phyloP scores from a whole-genome alignment of 2,888 invertebrate species.

The Alsophila aescularia region DNA sequence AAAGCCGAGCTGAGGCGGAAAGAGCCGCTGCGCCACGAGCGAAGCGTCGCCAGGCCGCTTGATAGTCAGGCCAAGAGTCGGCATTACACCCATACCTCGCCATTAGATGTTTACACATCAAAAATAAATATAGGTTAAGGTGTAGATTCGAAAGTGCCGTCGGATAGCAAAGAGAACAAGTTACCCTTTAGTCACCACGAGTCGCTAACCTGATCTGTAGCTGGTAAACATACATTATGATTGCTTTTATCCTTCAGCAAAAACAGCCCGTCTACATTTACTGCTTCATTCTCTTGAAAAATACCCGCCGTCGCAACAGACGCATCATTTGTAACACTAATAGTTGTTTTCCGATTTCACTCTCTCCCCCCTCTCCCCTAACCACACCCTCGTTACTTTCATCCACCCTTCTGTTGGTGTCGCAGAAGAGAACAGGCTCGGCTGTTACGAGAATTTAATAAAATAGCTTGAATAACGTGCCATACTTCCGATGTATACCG shows the following conservation, averaged over 20 bases:
- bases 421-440: constrained; percentile 6
- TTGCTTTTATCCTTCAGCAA: constrained; percentile 7
- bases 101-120: too few relatives aligned
- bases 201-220: too few relatives aligned
- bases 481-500: too few relatives aligned
- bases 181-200: too few relatives aligned
- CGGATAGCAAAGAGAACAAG: too few relatives aligned
- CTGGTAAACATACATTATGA: constrained; percentile 2
- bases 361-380: constrained; percentile 8
- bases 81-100: too few relatives aligned
- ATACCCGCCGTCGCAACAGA: constrained; percentile 42
- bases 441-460: background rate
- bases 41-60: too few relatives aligned
- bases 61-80: too few relatives aligned
- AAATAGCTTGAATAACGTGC: background rate
- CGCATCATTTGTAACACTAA: constrained; percentile 54
- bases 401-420: constrained; percentile 15
- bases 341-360: constrained; percentile 46
- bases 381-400: constrained; percentile 15
- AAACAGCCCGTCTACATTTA: constrained; percentile 13
- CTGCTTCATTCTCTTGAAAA: constrained; percentile 38
- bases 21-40: too few relatives aligned
- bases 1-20: too few relatives aligned
- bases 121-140: too few relatives aligned
- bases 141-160: too few relatives aligned